Evolutionary conservation across 2,797 vertebrate genomes (phyloP).

Genomic region (Enteromius thamalakanensis): DNA sequence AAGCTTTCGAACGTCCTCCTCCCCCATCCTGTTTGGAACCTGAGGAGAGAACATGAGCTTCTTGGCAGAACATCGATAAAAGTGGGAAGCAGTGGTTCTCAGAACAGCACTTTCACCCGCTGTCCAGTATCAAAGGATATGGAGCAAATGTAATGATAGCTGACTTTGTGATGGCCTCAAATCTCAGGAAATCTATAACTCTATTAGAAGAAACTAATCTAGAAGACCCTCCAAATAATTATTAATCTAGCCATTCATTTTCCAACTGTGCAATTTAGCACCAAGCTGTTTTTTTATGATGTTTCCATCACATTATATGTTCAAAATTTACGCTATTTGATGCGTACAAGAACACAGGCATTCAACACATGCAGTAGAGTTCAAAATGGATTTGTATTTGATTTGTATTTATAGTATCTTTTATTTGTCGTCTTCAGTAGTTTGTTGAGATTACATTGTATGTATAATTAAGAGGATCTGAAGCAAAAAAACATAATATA

Average conservation of each 20-base stretch:
- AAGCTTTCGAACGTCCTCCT: constrained; percentile 25
- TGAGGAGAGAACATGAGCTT: constrained; percentile 47
- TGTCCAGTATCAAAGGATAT: constrained; percentile 32
- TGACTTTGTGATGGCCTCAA: constrained; percentile 23
- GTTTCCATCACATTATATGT: neutral
- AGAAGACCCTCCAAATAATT: neutral
- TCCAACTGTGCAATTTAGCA: neutral
- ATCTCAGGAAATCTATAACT: constrained; percentile 34
- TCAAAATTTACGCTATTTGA: neutral
- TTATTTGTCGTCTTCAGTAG: neutral
- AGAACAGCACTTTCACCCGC: constrained; percentile 32
- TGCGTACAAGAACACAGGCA: neutral
- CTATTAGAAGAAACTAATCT: constrained; percentile 10
- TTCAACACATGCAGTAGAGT: neutral
- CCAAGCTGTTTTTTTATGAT: neutral
- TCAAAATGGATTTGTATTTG: neutral
- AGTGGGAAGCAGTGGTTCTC: constrained; percentile 45
- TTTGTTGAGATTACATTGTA: neutral
- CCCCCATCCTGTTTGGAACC: constrained; percentile 5
- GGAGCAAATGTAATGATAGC: constrained; percentile 44
- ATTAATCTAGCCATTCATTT: neutral
- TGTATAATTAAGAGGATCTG: neutral
- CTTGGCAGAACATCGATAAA: constrained; percentile 47
- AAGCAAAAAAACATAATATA: neutral
- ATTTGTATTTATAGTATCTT: neutral